These are phyloP conservation scores for Apodemia duryi DNA, from an alignment of 2,888 invertebrate species.

Conservation along the genomic window DNA sequence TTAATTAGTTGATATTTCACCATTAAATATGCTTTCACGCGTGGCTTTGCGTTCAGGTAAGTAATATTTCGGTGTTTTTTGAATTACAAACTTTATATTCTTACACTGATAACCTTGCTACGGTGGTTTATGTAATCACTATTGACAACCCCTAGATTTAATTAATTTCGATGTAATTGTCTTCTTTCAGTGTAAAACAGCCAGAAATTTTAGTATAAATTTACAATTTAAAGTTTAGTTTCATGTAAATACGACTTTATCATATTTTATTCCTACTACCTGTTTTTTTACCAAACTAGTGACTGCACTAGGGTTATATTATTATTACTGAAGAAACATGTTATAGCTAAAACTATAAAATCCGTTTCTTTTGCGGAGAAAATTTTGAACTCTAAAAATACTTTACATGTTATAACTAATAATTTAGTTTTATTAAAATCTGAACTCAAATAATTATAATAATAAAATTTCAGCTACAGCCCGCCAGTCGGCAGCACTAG, in stretches of 20 bases:
- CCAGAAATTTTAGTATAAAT: neutral
- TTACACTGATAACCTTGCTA: conserved; percentile 12
- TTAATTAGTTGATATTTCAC: conserved; percentile 38
- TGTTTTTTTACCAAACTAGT: too few relatives aligned
- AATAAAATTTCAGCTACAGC: conserved; percentile 46
- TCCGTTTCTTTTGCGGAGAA: too few relatives aligned
- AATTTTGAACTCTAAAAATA: too few relatives aligned
- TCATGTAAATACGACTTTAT: too few relatives aligned
- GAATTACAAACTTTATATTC: neutral
- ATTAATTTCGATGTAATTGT: neutral
- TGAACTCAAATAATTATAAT: neutral
- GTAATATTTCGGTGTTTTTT: conserved; percentile 26
- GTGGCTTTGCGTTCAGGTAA: conserved; percentile 84
- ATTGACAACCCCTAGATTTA: conserved; percentile 12
- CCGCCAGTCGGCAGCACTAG: conserved; percentile 70
- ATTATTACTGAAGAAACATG: too few relatives aligned
- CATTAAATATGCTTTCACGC: conserved; percentile 82
- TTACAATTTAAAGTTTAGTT: too few relatives aligned
- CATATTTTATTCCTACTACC: too few relatives aligned
- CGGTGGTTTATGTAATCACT: conserved; percentile 21
- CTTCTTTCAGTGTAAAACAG: neutral
- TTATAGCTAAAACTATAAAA: too few relatives aligned
- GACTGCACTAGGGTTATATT: too few relatives aligned
- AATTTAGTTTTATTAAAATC: too few relatives aligned
- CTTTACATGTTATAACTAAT: too few relatives aligned